Evolutionary conservation across 2,797 vertebrate species (phyloP).

Genomic region (Dendrocincla tyrannina): DNA sequence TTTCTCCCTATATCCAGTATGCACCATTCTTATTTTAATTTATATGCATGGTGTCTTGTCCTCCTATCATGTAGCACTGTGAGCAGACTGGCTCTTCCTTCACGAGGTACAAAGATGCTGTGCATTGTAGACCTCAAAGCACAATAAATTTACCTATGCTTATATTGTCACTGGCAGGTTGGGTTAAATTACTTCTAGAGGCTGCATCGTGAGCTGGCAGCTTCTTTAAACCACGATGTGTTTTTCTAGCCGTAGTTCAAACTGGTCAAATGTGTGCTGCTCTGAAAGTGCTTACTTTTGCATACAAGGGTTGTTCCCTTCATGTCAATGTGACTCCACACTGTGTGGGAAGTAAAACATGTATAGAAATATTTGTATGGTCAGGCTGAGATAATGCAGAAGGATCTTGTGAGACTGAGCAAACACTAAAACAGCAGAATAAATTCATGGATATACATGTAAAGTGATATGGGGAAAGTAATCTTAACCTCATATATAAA

Average conservation of each 20-base stretch:
- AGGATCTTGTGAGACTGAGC: not conserved
- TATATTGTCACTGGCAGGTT: not conserved
- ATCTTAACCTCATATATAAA: conserved; percentile 35
- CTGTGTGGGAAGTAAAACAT: not conserved
- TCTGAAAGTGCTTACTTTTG: not conserved
- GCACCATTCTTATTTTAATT: not conserved
- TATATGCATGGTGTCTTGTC: not conserved
- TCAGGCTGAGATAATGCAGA: conserved; percentile 26
- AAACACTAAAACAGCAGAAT: conserved; percentile 14
- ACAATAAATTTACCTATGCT: conserved; percentile 1
- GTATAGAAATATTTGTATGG: not conserved
- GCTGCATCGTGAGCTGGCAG: not conserved
- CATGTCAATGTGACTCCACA: not conserved
- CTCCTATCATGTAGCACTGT: not conserved
- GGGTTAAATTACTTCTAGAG: not conserved
- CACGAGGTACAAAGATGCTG: rapidly evolving
- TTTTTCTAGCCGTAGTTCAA: not conserved
- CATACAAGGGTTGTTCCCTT: rapidly evolving
- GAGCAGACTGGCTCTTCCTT: not conserved
- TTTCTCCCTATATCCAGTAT: not conserved
- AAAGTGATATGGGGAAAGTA: conserved; percentile 30
- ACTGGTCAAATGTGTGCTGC: not conserved
- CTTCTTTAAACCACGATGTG: not conserved
- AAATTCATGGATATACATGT: not conserved
- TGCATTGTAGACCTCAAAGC: not conserved